Conservation (phyloP, 2,888 invertebrate species). For the Axea sp. region DNA sequence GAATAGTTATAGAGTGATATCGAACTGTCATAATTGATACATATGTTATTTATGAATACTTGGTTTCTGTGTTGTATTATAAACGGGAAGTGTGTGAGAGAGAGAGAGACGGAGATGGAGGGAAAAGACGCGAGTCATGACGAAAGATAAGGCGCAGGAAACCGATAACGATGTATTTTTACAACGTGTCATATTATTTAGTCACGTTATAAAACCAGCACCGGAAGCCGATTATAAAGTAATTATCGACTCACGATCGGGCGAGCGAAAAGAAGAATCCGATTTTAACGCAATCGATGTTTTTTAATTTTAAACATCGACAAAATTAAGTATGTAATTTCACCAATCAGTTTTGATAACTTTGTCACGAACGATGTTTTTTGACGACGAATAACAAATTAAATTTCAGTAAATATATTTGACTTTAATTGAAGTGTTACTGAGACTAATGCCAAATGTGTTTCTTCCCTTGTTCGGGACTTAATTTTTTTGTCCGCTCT, state of each 20-base stretch:
- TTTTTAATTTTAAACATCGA: no score
- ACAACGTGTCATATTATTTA: constrained; percentile 41
- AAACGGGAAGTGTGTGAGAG: constrained; percentile 43
- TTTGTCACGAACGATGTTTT: no score
- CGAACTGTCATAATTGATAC: constrained; percentile 25
- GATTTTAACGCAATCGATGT: no score
- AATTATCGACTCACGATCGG: constrained; percentile 16
- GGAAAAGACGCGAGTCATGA: constrained; percentile 35
- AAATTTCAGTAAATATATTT: no score
- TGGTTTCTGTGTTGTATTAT: constrained; percentile 12
- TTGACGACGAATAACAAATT: no score
- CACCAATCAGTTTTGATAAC: no score
- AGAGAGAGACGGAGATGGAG: constrained; percentile 18
- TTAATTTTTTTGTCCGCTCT: no score
- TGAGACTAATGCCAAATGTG: no score
- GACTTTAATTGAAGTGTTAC: no score
- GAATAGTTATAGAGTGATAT: neutral
- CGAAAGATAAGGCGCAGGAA: constrained; percentile 58
- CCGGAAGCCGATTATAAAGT: constrained; percentile 33
- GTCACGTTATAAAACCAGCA: constrained; percentile 26
- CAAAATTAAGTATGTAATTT: no score
- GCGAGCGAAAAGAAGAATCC: no score
- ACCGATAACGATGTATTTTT: constrained; percentile 52
- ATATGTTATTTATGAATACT: constrained; percentile 21
- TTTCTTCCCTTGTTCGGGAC: no score